phyloP scores from a whole-genome alignment of 2,113 vertebrate genomes.

The Cathartes aura region DNA sequence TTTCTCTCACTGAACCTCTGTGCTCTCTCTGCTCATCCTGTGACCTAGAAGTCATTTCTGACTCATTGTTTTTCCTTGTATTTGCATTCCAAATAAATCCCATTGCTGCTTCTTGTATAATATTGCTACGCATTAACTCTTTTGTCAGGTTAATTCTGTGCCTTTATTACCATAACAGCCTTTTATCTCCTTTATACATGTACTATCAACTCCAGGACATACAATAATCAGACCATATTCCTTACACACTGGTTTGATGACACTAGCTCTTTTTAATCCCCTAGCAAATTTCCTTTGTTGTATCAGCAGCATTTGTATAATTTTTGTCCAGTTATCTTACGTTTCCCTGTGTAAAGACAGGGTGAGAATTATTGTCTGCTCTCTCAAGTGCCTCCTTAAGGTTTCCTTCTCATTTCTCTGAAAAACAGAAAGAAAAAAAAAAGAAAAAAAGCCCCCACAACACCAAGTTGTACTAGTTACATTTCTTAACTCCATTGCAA shows the following conservation, averaged over 20 bases:
- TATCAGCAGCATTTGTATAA: neutral
- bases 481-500: neutral
- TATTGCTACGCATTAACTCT: neutral
- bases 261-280: neutral
- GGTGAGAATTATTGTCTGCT: neutral
- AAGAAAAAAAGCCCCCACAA: neutral
- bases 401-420: neutral
- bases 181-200: neutral
- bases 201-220: neutral
- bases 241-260: neutral
- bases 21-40: neutral
- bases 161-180: neutral
- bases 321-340: neutral
- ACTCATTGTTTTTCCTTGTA: constrained; percentile 16
- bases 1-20: neutral
- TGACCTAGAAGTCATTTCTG: neutral
- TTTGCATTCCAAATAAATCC: constrained; percentile 36
- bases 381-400: neutral
- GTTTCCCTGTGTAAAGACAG: neutral
- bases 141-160: constrained; percentile 18
- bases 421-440: neutral
- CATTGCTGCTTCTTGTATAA: neutral
- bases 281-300: neutral
- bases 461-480: neutral
- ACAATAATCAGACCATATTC: neutral